phyloP scores from a whole-genome alignment of 2,113 vertebrate species.

The Eudyptes chrysolophus region DNA sequence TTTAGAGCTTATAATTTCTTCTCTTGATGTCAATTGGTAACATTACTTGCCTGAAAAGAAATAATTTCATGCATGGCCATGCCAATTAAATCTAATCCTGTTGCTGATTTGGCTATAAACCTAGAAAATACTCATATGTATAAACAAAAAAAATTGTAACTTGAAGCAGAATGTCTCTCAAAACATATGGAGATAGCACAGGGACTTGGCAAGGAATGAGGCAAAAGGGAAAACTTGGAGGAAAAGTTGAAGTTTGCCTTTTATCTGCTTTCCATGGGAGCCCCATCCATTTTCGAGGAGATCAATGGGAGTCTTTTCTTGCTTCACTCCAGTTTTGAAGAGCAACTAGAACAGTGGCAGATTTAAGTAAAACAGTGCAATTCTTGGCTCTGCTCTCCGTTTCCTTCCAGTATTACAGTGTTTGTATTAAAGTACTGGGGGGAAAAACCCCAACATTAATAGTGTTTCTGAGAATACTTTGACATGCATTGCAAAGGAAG shows the following conservation, averaged over 20 bases:
- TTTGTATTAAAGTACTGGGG: not conserved
- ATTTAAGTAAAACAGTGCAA: not conserved
- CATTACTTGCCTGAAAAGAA: not conserved
- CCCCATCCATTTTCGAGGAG: not conserved
- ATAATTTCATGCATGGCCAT: slow-evolving; percentile 11
- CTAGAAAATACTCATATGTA: not conserved
- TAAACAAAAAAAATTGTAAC: not conserved
- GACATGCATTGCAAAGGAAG: not conserved
- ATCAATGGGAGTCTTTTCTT: not conserved
- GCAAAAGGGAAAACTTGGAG: not conserved
- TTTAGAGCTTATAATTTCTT: not conserved
- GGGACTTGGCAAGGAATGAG: not conserved
- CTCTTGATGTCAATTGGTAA: not conserved
- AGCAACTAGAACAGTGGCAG: not conserved
- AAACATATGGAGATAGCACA: not conserved
- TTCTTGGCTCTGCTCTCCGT: not conserved
- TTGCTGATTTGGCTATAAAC: not conserved
- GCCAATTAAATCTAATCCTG: not conserved
- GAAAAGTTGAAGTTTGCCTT: not conserved
- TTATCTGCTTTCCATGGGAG: not conserved
- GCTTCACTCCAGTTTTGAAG: not conserved
- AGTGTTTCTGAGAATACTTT: not conserved
- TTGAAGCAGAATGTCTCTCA: not conserved
- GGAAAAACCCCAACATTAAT: not conserved
- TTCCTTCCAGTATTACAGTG: not conserved